A percentile compares a stretch with the other conserved stretches of the same genome.
These are phyloP conservation scores for Netelia melanura DNA, from an alignment of 2,888 invertebrate species.

Conservation along the genomic window DNA sequence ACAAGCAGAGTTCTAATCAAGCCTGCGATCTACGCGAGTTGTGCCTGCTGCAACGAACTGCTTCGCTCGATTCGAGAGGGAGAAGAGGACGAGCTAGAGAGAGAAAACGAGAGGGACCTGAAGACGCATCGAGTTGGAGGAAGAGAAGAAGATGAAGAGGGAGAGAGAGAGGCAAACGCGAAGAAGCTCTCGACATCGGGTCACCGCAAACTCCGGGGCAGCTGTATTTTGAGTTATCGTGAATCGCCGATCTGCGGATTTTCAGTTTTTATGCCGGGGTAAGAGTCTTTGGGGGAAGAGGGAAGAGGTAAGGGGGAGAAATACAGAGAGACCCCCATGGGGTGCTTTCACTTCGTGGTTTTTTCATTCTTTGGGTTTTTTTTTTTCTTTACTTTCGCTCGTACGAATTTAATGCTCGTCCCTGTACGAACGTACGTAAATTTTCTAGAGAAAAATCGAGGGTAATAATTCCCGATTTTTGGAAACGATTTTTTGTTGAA, in stretches of 20 bases:
- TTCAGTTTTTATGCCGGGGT: conserved; percentile 75
- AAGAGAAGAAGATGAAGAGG: conserved; percentile 1
- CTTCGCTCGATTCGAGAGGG: conserved; percentile 44
- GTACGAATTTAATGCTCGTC: too few relatives aligned
- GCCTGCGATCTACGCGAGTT: conserved; percentile 71
- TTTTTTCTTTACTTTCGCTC: too few relatives aligned
- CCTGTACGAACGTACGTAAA: not conserved
- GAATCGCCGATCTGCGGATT: conserved; percentile 83
- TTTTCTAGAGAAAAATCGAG: not conserved
- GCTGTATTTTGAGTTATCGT: conserved; percentile 84
- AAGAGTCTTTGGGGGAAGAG: not conserved
- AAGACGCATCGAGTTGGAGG: not conserved
- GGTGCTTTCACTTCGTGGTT: conserved; percentile 65
- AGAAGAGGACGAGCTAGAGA: conserved; percentile 37
- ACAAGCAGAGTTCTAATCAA: conserved; percentile 69
- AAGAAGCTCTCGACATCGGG: conserved; percentile 72
- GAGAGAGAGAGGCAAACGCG: conserved; percentile 28
- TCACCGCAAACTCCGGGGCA: conserved; percentile 82
- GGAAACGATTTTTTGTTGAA: not conserved
- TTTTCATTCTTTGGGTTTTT: conserved; percentile 61
- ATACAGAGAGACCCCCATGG: conserved; percentile 62
- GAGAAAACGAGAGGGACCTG: conserved; percentile 18
- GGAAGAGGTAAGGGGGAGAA: conserved; percentile 7
- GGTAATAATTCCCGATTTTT: not conserved
- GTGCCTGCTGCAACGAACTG: conserved; percentile 39